Conservation (phyloP, 2,113 vertebrate genomes). For the Trinectes maculatus region DNA sequence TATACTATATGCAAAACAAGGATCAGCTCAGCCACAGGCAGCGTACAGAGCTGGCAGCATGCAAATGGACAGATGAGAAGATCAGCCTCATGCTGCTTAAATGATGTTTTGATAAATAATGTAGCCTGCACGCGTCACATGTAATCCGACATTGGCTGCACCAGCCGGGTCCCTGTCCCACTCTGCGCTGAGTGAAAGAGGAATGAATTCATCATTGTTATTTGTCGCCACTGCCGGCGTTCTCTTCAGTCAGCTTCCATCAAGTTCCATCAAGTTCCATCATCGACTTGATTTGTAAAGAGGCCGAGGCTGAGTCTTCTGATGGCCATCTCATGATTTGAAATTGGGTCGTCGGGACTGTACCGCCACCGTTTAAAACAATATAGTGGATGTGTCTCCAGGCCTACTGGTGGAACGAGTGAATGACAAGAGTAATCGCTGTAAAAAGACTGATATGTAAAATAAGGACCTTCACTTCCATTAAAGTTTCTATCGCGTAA, state of each 20-base stretch:
- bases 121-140: conserved; percentile 53
- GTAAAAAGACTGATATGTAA: no score
- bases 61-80: conserved; percentile 41
- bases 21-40: conserved; percentile 15
- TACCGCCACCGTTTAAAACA: conserved; percentile 26
- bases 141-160: conserved; percentile 63
- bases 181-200: conserved; percentile 42
- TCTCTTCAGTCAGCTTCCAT: conserved; percentile 64
- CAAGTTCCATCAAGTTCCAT: conserved; percentile 73
- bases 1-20: neutral
- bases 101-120: conserved; percentile 75
- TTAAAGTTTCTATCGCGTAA: no score
- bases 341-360: conserved; percentile 51
- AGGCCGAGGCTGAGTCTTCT: conserved; percentile 45
- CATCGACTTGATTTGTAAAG: conserved; percentile 64
- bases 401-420: conserved; percentile 14
- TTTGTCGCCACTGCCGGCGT: conserved; percentile 57
- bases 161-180: conserved; percentile 36
- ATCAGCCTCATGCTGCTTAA: conserved; percentile 58
- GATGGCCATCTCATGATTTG: conserved; percentile 57
- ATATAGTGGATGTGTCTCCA: conserved; percentile 27
- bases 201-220: conserved; percentile 66
- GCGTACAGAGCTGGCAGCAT: conserved; percentile 21
- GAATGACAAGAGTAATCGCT: conserved; percentile 24
- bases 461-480: no score